Conservation (phyloP, 1,140 invertebrate genomes). For the Ericerus pela region DNA sequence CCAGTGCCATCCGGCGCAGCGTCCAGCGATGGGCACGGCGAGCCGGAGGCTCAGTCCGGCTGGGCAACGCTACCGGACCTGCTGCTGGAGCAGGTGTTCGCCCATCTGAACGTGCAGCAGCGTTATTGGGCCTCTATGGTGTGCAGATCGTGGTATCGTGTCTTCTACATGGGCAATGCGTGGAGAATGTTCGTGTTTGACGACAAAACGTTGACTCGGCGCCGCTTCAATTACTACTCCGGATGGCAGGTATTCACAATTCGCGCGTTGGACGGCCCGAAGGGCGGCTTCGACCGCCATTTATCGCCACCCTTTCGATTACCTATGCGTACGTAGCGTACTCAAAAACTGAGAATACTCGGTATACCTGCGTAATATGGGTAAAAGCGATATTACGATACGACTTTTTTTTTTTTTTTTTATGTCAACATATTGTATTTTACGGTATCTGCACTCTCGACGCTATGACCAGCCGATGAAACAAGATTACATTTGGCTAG, state of each 20-base stretch:
- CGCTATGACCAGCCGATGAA: no score
- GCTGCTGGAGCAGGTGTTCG: constrained; percentile 60
- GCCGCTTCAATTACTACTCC: constrained; percentile 65
- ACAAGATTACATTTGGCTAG: no score
- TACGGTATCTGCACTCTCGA: no score
- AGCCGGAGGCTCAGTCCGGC: neutral
- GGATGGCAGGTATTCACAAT: constrained; percentile 67
- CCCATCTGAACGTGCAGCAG: constrained; percentile 45
- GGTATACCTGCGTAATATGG: no score
- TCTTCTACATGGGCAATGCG: constrained; percentile 55
- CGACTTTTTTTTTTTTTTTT: no score
- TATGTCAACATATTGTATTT: no score
- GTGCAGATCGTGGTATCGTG: constrained; percentile 48
- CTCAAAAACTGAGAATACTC: no score
- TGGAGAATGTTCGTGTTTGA: constrained; percentile 57
- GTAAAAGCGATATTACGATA: no score
- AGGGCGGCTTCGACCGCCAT: no score
- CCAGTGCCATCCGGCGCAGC: neutral
- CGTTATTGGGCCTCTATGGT: constrained; percentile 57
- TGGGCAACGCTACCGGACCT: constrained; percentile 62
- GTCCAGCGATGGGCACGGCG: neutral
- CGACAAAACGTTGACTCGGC: constrained; percentile 54
- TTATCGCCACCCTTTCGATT: no score
- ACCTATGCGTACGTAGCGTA: no score
- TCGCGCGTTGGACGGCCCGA: no score